Evolutionary conservation across 2,888 invertebrate species (phyloP), one percentile per base, ranked within the genome.

Genomic region (Lamellibrachia columna): DNA sequence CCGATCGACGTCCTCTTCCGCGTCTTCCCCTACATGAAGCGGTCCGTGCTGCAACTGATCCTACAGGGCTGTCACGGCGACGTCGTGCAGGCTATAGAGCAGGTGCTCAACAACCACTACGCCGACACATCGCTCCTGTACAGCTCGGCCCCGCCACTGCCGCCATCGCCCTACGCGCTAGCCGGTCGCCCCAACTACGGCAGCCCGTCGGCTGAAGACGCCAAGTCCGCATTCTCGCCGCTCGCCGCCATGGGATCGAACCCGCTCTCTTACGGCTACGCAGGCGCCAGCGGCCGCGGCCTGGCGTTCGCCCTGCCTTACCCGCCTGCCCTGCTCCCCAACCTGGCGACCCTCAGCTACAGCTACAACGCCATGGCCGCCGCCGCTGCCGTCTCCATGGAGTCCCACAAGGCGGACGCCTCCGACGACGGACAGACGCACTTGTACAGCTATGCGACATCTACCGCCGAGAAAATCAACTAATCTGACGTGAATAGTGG

Each of bases 81-180:
- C 96, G 98, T 98, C 0, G 98, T 99, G 0, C 98, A 98, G 94
- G 98, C 99, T 0, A 99, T 99, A 97, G 99, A 99, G 96, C 97
- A 98, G 96, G 98, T 99, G 97, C 95, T 96, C 55, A 95, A 94
- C 93, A 95, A 95, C 92, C 95, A 96, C 93, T 93, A 9, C 15
- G 53, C 53, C 11, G 55, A 53, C 55, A 3, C 52, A 94, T 94
- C n/a, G 93, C 93, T 58, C 15, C 53, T 28, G 90, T 58, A 75
- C 58, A n/a, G 75, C 52, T 40, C 92, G 53, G 90, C 53, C 40
- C 92, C 92, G 15, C 90, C 90, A 3, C 92, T 55, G 11, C 90
- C 52, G 90, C 90, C 90, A 22, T 53, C 55, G 58, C 90, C 91
- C 55, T 55, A 90, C 92, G 40, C 90, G 9, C 90, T 92, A 9